phyloP scores from a whole-genome alignment of 1,140 invertebrate genomes.

The Manduca sexta region DNA sequence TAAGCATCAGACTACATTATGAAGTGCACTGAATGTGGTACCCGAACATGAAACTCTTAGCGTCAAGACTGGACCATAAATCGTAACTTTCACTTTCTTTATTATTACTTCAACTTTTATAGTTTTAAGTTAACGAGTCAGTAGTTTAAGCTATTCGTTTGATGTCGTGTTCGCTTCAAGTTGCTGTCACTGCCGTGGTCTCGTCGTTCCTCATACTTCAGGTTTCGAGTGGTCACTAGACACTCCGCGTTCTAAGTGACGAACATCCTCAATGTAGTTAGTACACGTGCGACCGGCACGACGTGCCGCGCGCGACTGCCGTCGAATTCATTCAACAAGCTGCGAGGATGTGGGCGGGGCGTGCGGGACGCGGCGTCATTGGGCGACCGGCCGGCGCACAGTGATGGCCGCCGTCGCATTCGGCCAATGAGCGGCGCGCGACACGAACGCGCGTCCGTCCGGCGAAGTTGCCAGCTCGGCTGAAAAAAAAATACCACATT shows the following conservation, averaged over 20 bases:
- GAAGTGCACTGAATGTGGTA: too few relatives aligned
- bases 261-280: not conserved
- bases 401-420: constrained; percentile 65
- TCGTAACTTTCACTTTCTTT: too few relatives aligned
- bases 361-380: constrained; percentile 63
- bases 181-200: too few relatives aligned
- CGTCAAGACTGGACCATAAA: too few relatives aligned
- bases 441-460: constrained; percentile 65
- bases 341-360: constrained; percentile 63
- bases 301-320: constrained; percentile 44
- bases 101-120: too few relatives aligned
- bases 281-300: constrained; percentile 16
- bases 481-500: constrained; percentile 68
- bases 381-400: constrained; percentile 44
- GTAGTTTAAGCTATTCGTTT: too few relatives aligned
- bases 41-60: too few relatives aligned
- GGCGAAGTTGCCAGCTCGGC: constrained; percentile 67
- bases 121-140: too few relatives aligned
- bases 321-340: constrained; percentile 55
- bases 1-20: too few relatives aligned
- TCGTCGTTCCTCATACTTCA: too few relatives aligned
- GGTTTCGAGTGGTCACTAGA: constrained; percentile 9
- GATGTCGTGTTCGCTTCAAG: too few relatives aligned
- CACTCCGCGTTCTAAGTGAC: not conserved
- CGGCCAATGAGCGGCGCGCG: constrained; percentile 63